Percentiles rank a stretch among this genome's conserved stretches.
These are phyloP conservation scores for Falco columbarius DNA, from an alignment of 2,797 vertebrate species.

Conservation along the genomic window DNA sequence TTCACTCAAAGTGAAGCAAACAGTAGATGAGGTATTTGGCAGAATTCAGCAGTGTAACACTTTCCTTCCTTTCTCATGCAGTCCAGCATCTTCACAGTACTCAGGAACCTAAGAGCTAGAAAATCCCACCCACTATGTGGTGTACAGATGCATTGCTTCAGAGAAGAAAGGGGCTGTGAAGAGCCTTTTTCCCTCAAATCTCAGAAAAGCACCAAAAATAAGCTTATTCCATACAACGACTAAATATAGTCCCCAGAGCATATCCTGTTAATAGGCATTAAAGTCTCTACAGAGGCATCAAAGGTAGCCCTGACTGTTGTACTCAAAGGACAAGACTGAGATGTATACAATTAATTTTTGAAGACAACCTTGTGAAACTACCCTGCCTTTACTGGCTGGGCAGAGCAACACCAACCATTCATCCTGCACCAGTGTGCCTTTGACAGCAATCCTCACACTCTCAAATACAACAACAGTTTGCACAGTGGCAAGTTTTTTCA, in stretches of 20 bases:
- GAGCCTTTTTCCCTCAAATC: not conserved
- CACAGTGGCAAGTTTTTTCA: not conserved
- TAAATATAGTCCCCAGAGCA: not conserved
- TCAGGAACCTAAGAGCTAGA: not conserved
- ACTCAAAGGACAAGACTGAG: not conserved
- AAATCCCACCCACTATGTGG: not conserved
- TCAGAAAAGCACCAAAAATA: not conserved
- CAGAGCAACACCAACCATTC: not conserved
- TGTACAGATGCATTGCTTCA: not conserved
- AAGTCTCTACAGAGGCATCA: not conserved
- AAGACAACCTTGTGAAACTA: not conserved
- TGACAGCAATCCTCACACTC: not conserved
- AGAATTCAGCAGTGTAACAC: not conserved
- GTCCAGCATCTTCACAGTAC: not conserved
- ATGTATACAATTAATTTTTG: not conserved
- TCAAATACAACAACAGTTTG: not conserved
- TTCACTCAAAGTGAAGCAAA: constrained; percentile 47
- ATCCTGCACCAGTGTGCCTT: not conserved
- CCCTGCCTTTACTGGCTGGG: not conserved
- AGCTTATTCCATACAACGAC: not conserved
- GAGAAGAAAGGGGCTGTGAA: not conserved
- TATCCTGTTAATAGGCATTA: not conserved
- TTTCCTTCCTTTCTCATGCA: not conserved
- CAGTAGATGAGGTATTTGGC: not conserved
- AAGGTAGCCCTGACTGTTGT: not conserved